A percentile compares a stretch with the other conserved stretches of the same genome.
Conservation (phyloP, 2,113 vertebrate genomes). For the Anarhynchus alexandrinus region DNA sequence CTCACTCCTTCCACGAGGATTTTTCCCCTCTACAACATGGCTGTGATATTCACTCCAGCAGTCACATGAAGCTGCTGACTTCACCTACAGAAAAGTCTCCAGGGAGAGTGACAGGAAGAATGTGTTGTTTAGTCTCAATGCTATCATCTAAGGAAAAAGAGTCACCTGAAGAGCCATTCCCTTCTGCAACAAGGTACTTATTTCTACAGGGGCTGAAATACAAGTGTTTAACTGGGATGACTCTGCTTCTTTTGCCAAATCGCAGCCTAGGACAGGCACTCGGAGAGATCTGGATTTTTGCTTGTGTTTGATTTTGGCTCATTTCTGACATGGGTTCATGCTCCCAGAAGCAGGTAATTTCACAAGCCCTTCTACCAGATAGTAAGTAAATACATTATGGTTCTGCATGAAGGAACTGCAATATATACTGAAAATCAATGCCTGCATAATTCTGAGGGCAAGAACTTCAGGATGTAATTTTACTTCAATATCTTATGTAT, state of each 20-base stretch:
- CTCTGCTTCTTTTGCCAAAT: neutral
- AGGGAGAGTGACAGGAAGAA: neutral
- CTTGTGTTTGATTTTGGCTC: neutral
- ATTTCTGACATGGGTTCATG: neutral
- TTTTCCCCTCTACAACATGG: neutral
- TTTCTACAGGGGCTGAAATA: neutral
- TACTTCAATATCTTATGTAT: neutral
- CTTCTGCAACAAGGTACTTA: neutral
- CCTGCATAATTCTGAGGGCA: slow-evolving; percentile 3
- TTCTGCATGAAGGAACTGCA: slow-evolving; percentile 30
- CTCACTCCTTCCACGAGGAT: neutral
- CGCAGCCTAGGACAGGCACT: neutral
- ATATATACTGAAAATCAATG: slow-evolving; percentile 31
- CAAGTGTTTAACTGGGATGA: neutral
- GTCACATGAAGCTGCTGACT: neutral
- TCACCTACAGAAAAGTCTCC: neutral
- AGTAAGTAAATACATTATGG: neutral
- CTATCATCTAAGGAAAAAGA: neutral
- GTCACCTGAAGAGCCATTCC: neutral
- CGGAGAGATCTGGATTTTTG: neutral
- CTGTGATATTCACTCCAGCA: neutral
- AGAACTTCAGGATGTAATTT: slow-evolving; percentile 13
- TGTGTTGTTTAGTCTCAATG: neutral
- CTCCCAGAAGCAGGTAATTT: slow-evolving; percentile 11
- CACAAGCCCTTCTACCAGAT: neutral